Base-by-base conservation (phyloP, 2,888 invertebrate genomes). In the Falcaria lacertinaria region DNA sequence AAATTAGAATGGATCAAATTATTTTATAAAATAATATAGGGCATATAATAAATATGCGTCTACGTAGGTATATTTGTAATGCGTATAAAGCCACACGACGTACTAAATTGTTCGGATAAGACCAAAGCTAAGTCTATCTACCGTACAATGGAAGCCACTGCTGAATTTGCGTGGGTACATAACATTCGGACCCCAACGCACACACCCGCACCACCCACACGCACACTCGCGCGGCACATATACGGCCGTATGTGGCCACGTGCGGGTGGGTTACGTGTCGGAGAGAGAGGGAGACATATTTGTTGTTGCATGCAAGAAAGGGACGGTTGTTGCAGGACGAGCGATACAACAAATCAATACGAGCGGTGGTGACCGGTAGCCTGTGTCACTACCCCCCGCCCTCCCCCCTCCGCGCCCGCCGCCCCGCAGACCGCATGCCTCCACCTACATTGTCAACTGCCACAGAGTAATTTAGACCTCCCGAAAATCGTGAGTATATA, bases 331-430 rank as follows among this genome's bases (percentile, higher is more conserved):
- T 80, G 83, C 88, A 88, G 89, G 89, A 89, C 89, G 85, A 89
- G 81, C 90, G 89, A 90, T 90, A 90, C 90, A 90, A 90, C 90
- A 90, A 90, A 90, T 89, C 90, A 90, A 90, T 90, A 90, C 90
- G 88, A 83, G 86, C 87, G 88, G 86, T 85, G 84, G 85, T 90
- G 90, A 89, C 89, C 90, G 89, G 90, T 90, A 89, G 89, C 90
- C 89, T 88, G 88, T 89, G 88, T 88, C 88, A 86, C 83, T 81
- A 69, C 81, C 76, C 76, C 69, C 68, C 64, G 70, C 64, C 60
- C 60, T 68, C 61, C 64, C 51, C 45, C 47, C 42, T 60, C 45
- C 47, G 43, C 60, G 48, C 62, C 58, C 60, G 54, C 44, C 68
- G 56, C 63, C 72, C 64, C 75, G 61, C 67, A 73, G 80, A 86